Conservation (phyloP, 2,797 vertebrate species). For the Pterois miles region DNA sequence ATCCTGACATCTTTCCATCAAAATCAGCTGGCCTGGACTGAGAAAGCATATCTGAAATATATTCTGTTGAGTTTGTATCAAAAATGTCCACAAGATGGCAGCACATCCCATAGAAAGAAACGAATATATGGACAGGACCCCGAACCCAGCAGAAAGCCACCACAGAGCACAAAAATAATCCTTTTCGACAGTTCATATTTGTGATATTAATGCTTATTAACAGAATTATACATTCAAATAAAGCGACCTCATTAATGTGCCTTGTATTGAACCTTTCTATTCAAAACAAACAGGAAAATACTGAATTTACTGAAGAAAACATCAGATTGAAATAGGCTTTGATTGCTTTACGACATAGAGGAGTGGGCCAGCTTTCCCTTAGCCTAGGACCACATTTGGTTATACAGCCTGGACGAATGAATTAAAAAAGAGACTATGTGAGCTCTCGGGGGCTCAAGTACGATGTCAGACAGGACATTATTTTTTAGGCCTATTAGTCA, state of each 20-base stretch:
- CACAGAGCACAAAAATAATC: slow-evolving; percentile 49
- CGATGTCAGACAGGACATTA: not conserved
- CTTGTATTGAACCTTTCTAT: slow-evolving; percentile 15
- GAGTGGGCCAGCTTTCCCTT: not conserved
- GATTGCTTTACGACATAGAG: slow-evolving; percentile 4
- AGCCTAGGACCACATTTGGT: slow-evolving; percentile 4
- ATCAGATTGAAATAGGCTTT: slow-evolving; percentile 17
- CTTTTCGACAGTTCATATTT: slow-evolving; percentile 46
- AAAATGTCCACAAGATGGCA: slow-evolving; percentile 65
- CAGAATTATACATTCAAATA: slow-evolving; percentile 52
- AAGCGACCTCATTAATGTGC: slow-evolving; percentile 28
- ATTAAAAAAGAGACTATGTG: not conserved
- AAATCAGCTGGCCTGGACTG: too few species aligned
- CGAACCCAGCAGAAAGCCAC: slow-evolving; percentile 19
- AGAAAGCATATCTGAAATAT: too few species aligned
- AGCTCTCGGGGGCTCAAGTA: not conserved
- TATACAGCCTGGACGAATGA: not conserved
- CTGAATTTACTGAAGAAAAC: slow-evolving; percentile 25
- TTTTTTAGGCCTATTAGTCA: not conserved
- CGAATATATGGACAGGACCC: accelerated
- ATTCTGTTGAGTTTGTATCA: too few species aligned
- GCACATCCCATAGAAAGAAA: slow-evolving; percentile 42
- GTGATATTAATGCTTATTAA: slow-evolving; percentile 47
- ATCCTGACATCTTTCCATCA: too few species aligned
- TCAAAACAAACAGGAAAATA: slow-evolving; percentile 28